phyloP scores from a whole-genome alignment of 2,888 invertebrate genomes.

The Melanchra persicariae region DNA sequence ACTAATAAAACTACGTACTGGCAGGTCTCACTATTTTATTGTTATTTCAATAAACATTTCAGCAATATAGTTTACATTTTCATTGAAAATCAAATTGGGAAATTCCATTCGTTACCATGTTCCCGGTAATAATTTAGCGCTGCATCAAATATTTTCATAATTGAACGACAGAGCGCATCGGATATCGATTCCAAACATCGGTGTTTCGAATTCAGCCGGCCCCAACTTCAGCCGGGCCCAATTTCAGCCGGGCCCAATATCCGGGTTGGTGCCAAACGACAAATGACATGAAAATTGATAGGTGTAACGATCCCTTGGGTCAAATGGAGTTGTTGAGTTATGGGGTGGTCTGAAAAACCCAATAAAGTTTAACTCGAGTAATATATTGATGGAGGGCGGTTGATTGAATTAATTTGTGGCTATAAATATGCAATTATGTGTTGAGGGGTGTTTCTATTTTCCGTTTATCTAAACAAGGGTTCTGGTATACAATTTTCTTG shows the following conservation, averaged over 20 bases:
- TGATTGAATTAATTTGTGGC: neutral
- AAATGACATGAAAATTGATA: constrained; percentile 55
- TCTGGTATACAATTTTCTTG: neutral
- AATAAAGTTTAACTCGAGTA: neutral
- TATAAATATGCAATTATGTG: neutral
- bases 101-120: neutral
- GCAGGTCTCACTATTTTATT: neutral
- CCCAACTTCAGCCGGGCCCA: constrained; percentile 28
- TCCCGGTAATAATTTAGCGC: neutral
- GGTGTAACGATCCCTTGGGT: constrained; percentile 8
- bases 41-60: neutral
- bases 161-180: constrained; percentile 35
- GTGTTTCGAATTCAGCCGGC: constrained; percentile 34
- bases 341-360: neutral
- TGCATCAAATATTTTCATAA: constrained; percentile 35
- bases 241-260: constrained; percentile 35
- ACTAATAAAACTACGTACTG: neutral
- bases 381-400: neutral
- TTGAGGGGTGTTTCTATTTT: neutral
- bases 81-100: constrained; percentile 14
- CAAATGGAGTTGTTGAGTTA: constrained; percentile 12
- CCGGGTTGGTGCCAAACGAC: constrained; percentile 29
- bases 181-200: constrained; percentile 36
- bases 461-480: neutral
- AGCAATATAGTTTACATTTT: neutral